Base-by-base conservation (phyloP, 2,113 vertebrate species). In the Halichoerus grypus region DNA sequence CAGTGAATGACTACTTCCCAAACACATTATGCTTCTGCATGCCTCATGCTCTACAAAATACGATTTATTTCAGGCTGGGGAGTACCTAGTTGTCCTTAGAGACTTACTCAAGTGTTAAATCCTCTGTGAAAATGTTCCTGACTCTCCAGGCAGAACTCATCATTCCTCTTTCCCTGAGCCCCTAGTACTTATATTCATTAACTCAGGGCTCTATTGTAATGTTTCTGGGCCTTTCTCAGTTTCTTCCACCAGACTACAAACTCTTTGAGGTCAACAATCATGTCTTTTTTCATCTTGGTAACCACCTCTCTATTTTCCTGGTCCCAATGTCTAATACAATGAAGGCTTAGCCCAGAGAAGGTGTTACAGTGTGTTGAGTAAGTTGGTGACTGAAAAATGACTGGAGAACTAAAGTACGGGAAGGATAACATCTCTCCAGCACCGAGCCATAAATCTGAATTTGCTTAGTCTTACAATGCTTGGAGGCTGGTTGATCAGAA, bases 101-200 rank as follows among this genome's bases (percentile, higher is more conserved):
- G 33, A 91, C 57, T 91, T 85, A 63, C 8, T 89, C 16, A 77
- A 90, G 83, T 83, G 22, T n/a, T 69, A 80, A 94, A 63, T 94
- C 55, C 49, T 80, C 61, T 88, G n/a, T 57, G 61, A 81, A 90
- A 96, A 77, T 51, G 3, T 74, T 22, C 80, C 36, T 21, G 15
- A 42, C 42, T 92, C 71, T 33, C 16, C n/a, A 86, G 39, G 42
- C 28, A 72, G 42, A 94, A 49, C 42, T n/a, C 42, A 36, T 77
- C 55, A 12, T 49, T 31, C 22, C 11, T 72, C 10, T 49, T 55
- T 63, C 5, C 22, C 0, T 77, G 22, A 1, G 0, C 13, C 2
- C 0, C 10, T 13, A 65, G 31, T 55, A 59, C n/a, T 94, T 79
- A 28, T 0, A 76, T 21, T 92, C 55, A 65, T 69, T 82, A 81